A percentile compares a stretch with the other conserved stretches of the same genome.
Evolutionary conservation across 2,113 vertebrate species (phyloP).

Genomic region (Nymphicus hollandicus): DNA sequence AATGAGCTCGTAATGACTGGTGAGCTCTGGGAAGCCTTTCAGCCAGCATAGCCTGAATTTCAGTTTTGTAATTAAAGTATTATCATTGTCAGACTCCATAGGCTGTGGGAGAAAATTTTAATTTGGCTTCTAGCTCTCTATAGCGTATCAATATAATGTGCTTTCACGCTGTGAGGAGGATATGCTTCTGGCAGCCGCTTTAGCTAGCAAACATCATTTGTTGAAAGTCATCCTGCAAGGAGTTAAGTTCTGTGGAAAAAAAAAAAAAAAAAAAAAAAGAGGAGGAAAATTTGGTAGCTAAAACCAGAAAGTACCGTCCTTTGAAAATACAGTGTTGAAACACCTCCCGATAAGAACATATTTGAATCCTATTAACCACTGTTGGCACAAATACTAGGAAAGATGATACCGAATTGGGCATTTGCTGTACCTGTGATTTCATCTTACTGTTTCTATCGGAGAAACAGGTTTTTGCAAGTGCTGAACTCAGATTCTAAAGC

Average conservation of each 20-base stretch:
- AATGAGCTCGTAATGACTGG: not conserved
- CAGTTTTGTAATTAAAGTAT: conserved; percentile 18
- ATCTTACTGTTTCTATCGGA: not conserved
- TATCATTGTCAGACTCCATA: not conserved
- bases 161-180: not conserved
- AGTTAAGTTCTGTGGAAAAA: not conserved
- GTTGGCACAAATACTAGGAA: not conserved
- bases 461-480: not conserved
- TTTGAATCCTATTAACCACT: not conserved
- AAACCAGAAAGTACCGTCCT: not conserved
- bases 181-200: not conserved
- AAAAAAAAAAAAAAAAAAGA: not conserved
- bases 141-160: not conserved
- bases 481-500: not conserved
- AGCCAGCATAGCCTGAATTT: not conserved
- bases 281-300: not conserved
- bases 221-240: not conserved
- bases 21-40: not conserved
- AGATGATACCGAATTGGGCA: not conserved
- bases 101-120: not conserved
- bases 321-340: not conserved
- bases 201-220: not conserved
- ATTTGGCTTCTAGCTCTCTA: not conserved
- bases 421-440: not conserved
- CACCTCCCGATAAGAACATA: not conserved